A percentile compares a stretch with the other conserved stretches of the same genome.
phyloP scores from a whole-genome alignment of 2,113 vertebrate species.

The Sebastes schlegelii region DNA sequence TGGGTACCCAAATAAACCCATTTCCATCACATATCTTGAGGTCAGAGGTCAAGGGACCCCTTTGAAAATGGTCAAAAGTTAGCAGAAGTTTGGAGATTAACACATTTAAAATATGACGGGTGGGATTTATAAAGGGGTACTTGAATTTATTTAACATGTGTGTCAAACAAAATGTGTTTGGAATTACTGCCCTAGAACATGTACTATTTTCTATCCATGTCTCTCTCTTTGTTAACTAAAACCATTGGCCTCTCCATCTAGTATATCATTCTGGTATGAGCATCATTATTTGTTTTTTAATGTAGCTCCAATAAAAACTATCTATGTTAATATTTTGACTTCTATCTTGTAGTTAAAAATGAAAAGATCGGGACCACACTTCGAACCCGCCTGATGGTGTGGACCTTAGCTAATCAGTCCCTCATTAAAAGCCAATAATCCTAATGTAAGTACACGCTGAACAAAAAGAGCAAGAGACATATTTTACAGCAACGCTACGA shows the following conservation, averaged over 20 bases:
- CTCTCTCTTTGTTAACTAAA: neutral
- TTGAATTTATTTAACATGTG: neutral
- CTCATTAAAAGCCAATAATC: neutral
- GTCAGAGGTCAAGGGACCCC: no score
- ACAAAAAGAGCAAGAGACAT: neutral
- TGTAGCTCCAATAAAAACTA: no score
- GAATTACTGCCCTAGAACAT: neutral
- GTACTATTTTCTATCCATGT: neutral
- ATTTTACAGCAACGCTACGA: slow-evolving; percentile 5
- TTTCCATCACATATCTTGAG: no score
- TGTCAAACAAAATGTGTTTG: neutral
- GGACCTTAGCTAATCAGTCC: neutral
- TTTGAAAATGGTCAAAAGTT: no score
- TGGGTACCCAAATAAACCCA: no score
- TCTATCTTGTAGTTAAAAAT: neutral
- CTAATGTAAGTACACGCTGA: neutral
- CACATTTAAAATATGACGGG: neutral
- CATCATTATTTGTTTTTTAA: no score
- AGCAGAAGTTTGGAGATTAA: no score
- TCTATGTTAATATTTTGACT: no score
- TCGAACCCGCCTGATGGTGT: neutral
- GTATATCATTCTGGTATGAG: neutral
- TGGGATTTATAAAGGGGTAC: neutral
- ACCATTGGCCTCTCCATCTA: neutral
- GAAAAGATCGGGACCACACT: neutral